Conservation (phyloP, 2,888 invertebrate genomes). For the Nomada ruficornis region DNA sequence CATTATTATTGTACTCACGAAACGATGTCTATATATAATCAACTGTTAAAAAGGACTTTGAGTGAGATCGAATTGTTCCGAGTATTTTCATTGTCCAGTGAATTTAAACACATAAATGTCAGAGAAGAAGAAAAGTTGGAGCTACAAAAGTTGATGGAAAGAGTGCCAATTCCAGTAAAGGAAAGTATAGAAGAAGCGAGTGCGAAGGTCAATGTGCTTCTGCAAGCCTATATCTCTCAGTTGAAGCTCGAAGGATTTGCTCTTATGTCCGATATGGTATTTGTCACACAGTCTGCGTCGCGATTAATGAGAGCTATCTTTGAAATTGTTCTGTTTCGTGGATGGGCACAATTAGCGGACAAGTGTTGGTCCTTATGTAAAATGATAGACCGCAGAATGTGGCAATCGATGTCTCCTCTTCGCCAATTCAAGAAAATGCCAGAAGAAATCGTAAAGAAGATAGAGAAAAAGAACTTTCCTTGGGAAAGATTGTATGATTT, state of each 20-base stretch:
- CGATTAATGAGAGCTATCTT: slow-evolving; percentile 97
- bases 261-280: slow-evolving; percentile 99
- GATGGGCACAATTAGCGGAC: slow-evolving; percentile 99
- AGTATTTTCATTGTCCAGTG: slow-evolving; percentile 99
- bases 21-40: slow-evolving; percentile 98
- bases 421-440: slow-evolving; percentile 99
- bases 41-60: slow-evolving; percentile 96
- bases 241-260: slow-evolving; percentile 99
- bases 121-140: slow-evolving; percentile 98
- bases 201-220: slow-evolving; percentile 97
- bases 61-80: slow-evolving; percentile 98
- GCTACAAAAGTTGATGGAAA: slow-evolving; percentile 94
- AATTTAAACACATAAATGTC: slow-evolving; percentile 97
- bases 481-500: slow-evolving; percentile 98
- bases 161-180: slow-evolving; percentile 99
- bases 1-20: slow-evolving; percentile 99
- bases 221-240: slow-evolving; percentile 99
- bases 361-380: slow-evolving; percentile 98
- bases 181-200: slow-evolving; percentile 99
- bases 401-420: slow-evolving; percentile 99
- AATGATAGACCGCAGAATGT: slow-evolving; percentile 99
- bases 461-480: slow-evolving; percentile 98
- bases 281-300: slow-evolving; percentile 98
- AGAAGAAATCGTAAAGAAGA: slow-evolving; percentile 97
- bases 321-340: slow-evolving; percentile 96